phyloP scores from a whole-genome alignment of 2,888 invertebrate genomes.

The Portevinia maculata region DNA sequence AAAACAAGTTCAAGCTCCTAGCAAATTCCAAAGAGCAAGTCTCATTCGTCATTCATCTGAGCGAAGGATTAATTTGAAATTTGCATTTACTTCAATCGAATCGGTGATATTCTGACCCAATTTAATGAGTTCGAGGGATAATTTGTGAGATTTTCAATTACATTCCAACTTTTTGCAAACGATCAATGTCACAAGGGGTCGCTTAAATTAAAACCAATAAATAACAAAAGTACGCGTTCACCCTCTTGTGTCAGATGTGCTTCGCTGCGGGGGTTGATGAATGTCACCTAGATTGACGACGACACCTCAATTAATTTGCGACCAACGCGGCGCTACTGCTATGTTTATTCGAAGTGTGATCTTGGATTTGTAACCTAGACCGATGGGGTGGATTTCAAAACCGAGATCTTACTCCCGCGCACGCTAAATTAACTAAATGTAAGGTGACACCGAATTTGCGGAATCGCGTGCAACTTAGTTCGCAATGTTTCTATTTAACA shows the following conservation, averaged over 20 bases:
- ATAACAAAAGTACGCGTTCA: constrained; percentile 48
- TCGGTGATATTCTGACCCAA: constrained; percentile 45
- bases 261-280: constrained; percentile 53
- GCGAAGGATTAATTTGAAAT: constrained; percentile 39
- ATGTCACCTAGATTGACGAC: constrained; percentile 32
- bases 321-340: neutral
- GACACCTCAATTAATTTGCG: constrained; percentile 32
- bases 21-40: constrained; percentile 48
- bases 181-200: constrained; percentile 43
- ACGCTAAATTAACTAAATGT: constrained; percentile 57
- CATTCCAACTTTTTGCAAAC: constrained; percentile 10
- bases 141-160: constrained; percentile 33
- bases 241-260: constrained; percentile 35
- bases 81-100: constrained; percentile 10
- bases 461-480: constrained; percentile 61
- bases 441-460: constrained; percentile 62
- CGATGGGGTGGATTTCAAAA: constrained; percentile 31
- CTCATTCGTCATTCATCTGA: constrained; percentile 20
- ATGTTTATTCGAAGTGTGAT: constrained; percentile 14
- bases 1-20: constrained; percentile 59
- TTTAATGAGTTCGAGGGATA: constrained; percentile 33
- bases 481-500: constrained; percentile 40
- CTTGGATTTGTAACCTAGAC: constrained; percentile 34
- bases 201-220: constrained; percentile 36
- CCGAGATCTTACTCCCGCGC: constrained; percentile 36